phyloP scores from a whole-genome alignment of 2,113 vertebrate species.

The Alethe diademata region DNA sequence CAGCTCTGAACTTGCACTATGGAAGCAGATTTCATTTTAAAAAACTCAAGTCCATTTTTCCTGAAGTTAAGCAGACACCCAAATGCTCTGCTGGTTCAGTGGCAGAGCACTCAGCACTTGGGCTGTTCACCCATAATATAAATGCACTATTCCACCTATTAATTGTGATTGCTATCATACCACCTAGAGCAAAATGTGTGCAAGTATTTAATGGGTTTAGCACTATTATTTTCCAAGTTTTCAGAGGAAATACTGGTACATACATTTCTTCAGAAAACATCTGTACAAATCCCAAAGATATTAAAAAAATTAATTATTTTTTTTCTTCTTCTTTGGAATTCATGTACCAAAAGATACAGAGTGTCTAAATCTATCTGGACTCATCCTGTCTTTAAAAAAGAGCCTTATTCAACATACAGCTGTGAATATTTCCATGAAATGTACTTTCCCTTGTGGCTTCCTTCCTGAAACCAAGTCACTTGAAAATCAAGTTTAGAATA shows the following conservation, averaged over 20 bases:
- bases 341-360: background rate
- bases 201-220: background rate
- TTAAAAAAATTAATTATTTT: background rate
- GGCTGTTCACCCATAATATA: background rate
- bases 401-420: background rate
- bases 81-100: background rate
- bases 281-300: background rate
- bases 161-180: background rate
- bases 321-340: background rate
- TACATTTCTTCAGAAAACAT: background rate
- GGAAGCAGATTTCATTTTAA: background rate
- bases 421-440: background rate
- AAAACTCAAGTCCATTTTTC: background rate
- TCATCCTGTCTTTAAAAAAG: background rate
- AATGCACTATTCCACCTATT: background rate
- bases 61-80: background rate
- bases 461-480: conserved; percentile 8
- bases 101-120: background rate
- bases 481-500: background rate
- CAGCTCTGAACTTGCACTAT: background rate
- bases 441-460: background rate
- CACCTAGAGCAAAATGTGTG: background rate
- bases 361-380: background rate
- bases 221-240: background rate
- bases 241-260: background rate